Conservation (phyloP, 2,113 vertebrate species). For the Lamprotornis superbus region DNA sequence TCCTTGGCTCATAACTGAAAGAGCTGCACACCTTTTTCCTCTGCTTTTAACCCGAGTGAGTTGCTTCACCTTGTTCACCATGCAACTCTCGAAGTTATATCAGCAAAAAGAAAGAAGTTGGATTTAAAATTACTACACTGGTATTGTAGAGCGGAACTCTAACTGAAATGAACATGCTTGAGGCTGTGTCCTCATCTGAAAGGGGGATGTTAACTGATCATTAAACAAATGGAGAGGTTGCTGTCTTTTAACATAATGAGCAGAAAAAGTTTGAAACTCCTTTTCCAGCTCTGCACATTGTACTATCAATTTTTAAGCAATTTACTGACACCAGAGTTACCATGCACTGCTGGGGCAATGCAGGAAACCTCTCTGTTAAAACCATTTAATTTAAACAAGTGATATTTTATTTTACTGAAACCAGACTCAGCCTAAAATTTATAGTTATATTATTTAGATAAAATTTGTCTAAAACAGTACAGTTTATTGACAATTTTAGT, state of each 20-base stretch:
- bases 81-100: neutral
- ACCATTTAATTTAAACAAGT: neutral
- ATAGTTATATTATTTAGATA: neutral
- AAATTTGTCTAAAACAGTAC: neutral
- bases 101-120: neutral
- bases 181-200: neutral
- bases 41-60: neutral
- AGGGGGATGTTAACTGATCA: neutral
- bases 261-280: neutral
- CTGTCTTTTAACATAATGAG: neutral
- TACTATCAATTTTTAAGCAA: neutral
- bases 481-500: neutral
- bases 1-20: neutral
- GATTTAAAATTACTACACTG: neutral
- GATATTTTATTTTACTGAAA: neutral
- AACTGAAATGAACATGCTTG: neutral
- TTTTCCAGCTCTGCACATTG: neutral
- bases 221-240: neutral
- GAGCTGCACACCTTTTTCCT: neutral
- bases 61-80: neutral
- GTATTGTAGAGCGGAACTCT: neutral
- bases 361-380: neutral
- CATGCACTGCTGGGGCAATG: neutral
- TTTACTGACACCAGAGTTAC: neutral
- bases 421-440: neutral